Percentiles rank a stretch among this genome's conserved stretches.
Conservation (phyloP, 2,797 vertebrate genomes). For the Girardinus metallicus region DNA sequence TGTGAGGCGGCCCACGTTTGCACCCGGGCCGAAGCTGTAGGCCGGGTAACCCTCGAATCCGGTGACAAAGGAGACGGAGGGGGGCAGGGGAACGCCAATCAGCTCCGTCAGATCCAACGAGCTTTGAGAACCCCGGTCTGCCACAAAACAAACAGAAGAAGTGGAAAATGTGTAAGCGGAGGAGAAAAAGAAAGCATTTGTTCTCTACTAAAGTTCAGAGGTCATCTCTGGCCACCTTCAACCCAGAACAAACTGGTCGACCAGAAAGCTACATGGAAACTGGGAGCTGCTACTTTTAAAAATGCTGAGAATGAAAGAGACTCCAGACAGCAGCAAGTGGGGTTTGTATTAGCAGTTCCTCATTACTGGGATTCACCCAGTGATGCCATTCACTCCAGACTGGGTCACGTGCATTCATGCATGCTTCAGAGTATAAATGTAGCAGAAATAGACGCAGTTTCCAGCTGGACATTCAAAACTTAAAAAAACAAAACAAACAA, state of each 20-base stretch:
- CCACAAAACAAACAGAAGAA: neutral
- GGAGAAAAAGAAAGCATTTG: neutral
- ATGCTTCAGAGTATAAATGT: neutral
- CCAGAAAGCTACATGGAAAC: neutral
- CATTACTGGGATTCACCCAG: neutral
- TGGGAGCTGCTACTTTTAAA: slow-evolving; percentile 9
- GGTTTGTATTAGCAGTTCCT: neutral
- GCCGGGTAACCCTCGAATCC: slow-evolving; percentile 94
- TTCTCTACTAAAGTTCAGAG: neutral
- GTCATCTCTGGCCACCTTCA: neutral
- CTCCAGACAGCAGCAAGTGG: neutral
- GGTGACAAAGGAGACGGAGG: slow-evolving; percentile 90
- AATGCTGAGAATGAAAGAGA: neutral
- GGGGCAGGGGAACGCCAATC: slow-evolving; percentile 93
- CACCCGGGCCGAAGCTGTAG: slow-evolving; percentile 89
- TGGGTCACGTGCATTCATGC: neutral
- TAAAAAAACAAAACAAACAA: neutral
- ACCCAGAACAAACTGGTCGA: neutral
- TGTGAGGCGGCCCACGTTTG: slow-evolving; percentile 91
- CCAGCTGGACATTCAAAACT: neutral
- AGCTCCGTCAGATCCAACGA: slow-evolving; percentile 91
- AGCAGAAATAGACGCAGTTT: neutral
- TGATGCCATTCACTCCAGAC: neutral
- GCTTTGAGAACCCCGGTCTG: slow-evolving; percentile 81
- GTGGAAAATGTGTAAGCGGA: slow-evolving; percentile 7